A percentile compares a stretch with the other conserved stretches of the same genome.
phyloP scores from a whole-genome alignment of 2,888 invertebrate species.

The Drosophila anomalata region DNA sequence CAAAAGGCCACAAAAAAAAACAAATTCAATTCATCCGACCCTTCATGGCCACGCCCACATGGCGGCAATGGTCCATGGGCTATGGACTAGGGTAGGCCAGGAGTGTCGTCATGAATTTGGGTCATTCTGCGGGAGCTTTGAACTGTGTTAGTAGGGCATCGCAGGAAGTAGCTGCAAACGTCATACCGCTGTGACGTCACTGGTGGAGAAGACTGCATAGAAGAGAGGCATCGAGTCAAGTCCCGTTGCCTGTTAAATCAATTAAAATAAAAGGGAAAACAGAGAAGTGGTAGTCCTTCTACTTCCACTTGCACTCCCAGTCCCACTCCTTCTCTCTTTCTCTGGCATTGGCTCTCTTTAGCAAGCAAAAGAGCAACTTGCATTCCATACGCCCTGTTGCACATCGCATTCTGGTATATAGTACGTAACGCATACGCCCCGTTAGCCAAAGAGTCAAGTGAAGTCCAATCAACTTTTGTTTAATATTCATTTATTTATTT shows the following conservation, averaged over 20 bases:
- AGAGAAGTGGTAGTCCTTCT: neutral
- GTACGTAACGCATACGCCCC: slow-evolving; percentile 6
- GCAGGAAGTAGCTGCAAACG: slow-evolving; percentile 54
- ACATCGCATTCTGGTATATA: slow-evolving; percentile 22
- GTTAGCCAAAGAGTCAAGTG: slow-evolving; percentile 4
- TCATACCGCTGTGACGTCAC: slow-evolving; percentile 74
- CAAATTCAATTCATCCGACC: slow-evolving; percentile 27
- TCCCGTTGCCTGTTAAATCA: slow-evolving; percentile 19
- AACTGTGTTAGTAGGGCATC: slow-evolving; percentile 73
- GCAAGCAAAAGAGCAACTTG: slow-evolving; percentile 30
- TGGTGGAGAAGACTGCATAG: neutral
- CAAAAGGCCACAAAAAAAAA: neutral
- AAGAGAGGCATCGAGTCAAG: slow-evolving; percentile 16
- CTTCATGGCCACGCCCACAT: slow-evolving; percentile 39
- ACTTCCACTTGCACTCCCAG: slow-evolving; percentile 1
- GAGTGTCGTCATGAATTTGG: slow-evolving; percentile 65
- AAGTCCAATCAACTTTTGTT: slow-evolving; percentile 34
- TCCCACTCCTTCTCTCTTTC: slow-evolving; percentile 10
- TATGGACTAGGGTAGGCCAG: neutral
- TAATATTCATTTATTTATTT: slow-evolving; percentile 67
- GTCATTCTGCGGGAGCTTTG: slow-evolving; percentile 52
- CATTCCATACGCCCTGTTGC: slow-evolving; percentile 66
- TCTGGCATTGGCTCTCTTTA: slow-evolving; percentile 34
- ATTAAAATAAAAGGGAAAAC: slow-evolving; percentile 65
- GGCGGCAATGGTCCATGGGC: neutral